A percentile compares a stretch with the other conserved stretches of the same genome.
These are phyloP conservation scores for Odontocolon sp. DNA, from an alignment of 2,888 invertebrate species.

Conservation along the genomic window DNA sequence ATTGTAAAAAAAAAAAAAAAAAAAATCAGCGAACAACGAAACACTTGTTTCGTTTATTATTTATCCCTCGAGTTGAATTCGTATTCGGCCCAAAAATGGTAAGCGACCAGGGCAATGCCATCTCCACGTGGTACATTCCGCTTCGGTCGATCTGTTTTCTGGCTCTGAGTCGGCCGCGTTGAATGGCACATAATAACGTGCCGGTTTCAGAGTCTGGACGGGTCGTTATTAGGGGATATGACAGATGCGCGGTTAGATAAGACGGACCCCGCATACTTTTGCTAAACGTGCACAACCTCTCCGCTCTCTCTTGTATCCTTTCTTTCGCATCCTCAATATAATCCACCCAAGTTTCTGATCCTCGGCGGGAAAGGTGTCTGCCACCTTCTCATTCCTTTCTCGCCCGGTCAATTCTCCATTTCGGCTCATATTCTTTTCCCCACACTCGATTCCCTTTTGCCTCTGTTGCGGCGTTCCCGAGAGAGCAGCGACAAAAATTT, in stretches of 20 bases:
- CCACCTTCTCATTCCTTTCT: slow-evolving; percentile 6
- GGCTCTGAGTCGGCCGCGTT: slow-evolving; percentile 29
- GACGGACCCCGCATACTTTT: slow-evolving; percentile 29
- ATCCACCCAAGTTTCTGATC: slow-evolving; percentile 17
- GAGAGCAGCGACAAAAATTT: slow-evolving; percentile 46
- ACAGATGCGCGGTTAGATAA: slow-evolving; percentile 74
- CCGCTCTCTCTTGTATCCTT: neutral
- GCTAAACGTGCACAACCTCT: slow-evolving; percentile 39
- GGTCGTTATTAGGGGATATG: slow-evolving; percentile 78
- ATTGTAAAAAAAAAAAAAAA: no score
- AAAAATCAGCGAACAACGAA: no score
- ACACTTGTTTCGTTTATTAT: no score
- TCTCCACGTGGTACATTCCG: no score
- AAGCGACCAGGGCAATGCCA: neutral
- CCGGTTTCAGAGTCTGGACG: slow-evolving; percentile 29
- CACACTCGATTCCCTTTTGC: slow-evolving; percentile 38
- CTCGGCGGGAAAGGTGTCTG: slow-evolving; percentile 17
- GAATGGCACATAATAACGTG: slow-evolving; percentile 66
- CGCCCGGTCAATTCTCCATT: slow-evolving; percentile 29
- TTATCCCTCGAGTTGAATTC: no score
- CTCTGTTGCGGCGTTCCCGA: slow-evolving; percentile 24
- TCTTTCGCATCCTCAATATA: slow-evolving; percentile 24
- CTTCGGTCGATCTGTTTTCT: neutral
- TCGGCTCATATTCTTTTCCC: slow-evolving; percentile 27
- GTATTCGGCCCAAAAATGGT: slow-evolving; percentile 14